Evolutionary conservation across 2,113 vertebrate species (phyloP), one percentile per base, ranked within the genome.

Genomic region (Takifugu flavidus): DNA sequence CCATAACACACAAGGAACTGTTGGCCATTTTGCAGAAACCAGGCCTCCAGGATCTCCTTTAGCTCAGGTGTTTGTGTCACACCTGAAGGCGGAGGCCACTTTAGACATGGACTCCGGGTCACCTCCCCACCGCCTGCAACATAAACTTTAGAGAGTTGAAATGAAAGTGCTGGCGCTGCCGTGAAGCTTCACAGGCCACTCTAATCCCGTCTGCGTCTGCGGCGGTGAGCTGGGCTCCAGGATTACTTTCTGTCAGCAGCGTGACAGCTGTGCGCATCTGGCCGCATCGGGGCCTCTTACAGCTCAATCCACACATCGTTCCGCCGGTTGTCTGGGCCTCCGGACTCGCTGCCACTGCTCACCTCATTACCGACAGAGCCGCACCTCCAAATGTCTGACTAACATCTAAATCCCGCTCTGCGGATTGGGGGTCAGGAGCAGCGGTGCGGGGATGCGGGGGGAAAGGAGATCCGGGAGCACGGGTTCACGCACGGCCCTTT

Each of bases 201-300:
- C 39, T 65, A 49, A 62, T 72, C 61, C 51, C n/a, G n/a, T 68
- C 31, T 49, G 43, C 47, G 15, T 75, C 56, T 53, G 42, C 52
- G 54, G 52, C 51, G 34, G 58, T 51, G 68, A 20, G 66, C 49
- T 62, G 25, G 39, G 64, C 56, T 61, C 8, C 59, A 70, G 82
- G 80, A 78, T 86, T 87, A 79, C 67, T 67, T 67, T 77, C 82
- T 85, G 82, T 89, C 85, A 88, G 79, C 88, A 74, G 74, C 20
- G 59, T 70, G 85, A 85, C 88, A 89, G 86, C 86, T 88, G 88
- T 77, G 81, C 84, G 82, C 86, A 88, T 89, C 85, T 89, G 88
- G 83, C 31, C 29, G 68, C 49, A 72, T 69, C 25, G 84, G 82
- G 88, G 82, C 75, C 86, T 87, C 79, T 81, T 75, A 85, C 83